Percentiles rank a stretch among this genome's conserved stretches.
These are phyloP conservation scores for Microctonus aethiopoides DNA, from an alignment of 2,888 invertebrate species.

Conservation along the genomic window DNA sequence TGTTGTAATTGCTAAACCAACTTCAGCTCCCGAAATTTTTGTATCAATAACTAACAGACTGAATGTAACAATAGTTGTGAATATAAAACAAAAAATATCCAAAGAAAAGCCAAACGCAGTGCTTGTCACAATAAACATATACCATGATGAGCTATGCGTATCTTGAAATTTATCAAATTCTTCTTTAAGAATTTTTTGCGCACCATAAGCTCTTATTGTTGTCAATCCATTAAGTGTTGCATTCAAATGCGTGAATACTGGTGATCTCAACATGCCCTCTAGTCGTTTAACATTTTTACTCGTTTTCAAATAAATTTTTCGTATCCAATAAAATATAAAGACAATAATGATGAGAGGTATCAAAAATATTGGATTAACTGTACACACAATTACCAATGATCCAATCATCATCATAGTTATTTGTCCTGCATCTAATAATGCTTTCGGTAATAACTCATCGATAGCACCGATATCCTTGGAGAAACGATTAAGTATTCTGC, in stretches of 20 bases:
- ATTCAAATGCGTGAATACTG: constrained; percentile 82
- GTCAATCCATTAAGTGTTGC: constrained; percentile 80
- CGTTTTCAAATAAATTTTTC: constrained; percentile 75
- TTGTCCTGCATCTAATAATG: constrained; percentile 72
- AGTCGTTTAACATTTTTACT: constrained; percentile 79
- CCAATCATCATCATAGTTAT: constrained; percentile 68
- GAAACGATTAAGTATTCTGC: constrained; percentile 83
- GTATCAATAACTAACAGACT: constrained; percentile 69
- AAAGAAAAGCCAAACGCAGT: constrained; percentile 69
- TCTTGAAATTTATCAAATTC: constrained; percentile 74
- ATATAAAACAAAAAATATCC: constrained; percentile 74
- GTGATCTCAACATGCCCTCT: constrained; percentile 78
- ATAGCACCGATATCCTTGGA: constrained; percentile 86
- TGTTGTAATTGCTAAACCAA: constrained; percentile 68
- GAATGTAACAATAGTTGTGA: constrained; percentile 75
- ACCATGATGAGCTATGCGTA: constrained; percentile 66
- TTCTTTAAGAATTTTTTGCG: constrained; percentile 73
- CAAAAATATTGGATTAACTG: constrained; percentile 73
- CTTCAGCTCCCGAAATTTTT: constrained; percentile 60
- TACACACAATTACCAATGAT: constrained; percentile 73
- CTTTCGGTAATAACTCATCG: constrained; percentile 79
- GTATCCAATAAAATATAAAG: constrained; percentile 71
- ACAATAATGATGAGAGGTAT: constrained; percentile 72
- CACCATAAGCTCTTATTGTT: constrained; percentile 79
- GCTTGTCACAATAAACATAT: constrained; percentile 67